These are phyloP conservation scores for Xestia rhomboidea DNA, from an alignment of 2,888 invertebrate genomes.

Conservation along the genomic window DNA sequence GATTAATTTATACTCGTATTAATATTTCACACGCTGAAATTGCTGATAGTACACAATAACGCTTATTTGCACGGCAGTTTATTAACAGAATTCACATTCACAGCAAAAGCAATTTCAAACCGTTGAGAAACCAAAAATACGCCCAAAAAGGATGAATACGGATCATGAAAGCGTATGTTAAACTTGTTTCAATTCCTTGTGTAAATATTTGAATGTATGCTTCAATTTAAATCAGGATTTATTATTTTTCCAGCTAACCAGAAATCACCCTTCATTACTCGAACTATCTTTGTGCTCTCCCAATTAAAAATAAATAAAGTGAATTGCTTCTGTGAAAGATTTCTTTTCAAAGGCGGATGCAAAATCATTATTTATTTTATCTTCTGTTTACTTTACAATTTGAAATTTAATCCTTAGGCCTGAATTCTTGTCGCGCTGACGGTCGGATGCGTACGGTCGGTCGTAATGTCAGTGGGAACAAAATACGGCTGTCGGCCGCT, in stretches of 20 bases:
- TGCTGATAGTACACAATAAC: not conserved
- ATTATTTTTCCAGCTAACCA: not conserved
- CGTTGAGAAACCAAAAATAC: not conserved
- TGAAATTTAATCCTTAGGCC: not conserved
- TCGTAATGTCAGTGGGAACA: too few species aligned
- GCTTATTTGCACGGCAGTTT: not conserved
- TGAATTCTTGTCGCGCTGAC: too few species aligned
- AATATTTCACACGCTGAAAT: not conserved
- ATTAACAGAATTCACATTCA: conserved; percentile 3
- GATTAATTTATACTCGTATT: not conserved
- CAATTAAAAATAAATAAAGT: not conserved
- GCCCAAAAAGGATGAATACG: not conserved
- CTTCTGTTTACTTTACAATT: not conserved
- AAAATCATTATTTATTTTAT: conserved; percentile 12
- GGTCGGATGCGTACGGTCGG: too few species aligned
- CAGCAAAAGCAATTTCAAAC: not conserved
- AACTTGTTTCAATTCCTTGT: not conserved
- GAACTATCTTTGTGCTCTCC: not conserved
- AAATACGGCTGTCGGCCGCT: too few species aligned
- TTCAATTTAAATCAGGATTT: not conserved
- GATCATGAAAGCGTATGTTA: not conserved
- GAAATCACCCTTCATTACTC: not conserved
- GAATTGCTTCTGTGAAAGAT: not conserved
- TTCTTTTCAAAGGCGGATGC: not conserved
- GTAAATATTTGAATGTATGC: not conserved